Evolutionary conservation across 2,797 vertebrate genomes (phyloP).

Genomic region (Cyprinodon diabolis): DNA sequence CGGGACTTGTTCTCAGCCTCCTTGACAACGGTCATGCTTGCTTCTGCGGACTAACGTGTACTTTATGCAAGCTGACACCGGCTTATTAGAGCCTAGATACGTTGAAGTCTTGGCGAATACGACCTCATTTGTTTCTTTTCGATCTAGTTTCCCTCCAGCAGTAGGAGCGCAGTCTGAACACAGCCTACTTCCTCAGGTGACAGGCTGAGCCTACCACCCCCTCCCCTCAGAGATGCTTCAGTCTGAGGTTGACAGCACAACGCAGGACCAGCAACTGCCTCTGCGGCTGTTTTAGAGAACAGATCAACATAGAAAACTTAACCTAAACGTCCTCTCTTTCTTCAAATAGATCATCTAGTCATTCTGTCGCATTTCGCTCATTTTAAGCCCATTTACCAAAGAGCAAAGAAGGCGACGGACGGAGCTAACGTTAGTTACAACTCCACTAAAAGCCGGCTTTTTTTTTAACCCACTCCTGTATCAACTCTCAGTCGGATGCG

Average conservation of each 20-base stretch:
- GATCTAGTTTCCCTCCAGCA: neutral
- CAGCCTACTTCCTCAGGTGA: conserved; percentile 68
- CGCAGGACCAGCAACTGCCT: conserved; percentile 32
- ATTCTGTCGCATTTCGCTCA: conserved; percentile 1
- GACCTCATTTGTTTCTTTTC: neutral
- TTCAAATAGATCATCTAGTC: neutral
- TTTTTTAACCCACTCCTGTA: neutral
- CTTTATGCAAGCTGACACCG: neutral
- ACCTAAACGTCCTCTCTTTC: neutral
- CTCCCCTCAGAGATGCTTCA: conserved; percentile 52
- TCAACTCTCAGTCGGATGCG: conserved; percentile 52
- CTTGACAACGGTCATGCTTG: neutral
- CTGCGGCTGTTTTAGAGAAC: conserved; percentile 22
- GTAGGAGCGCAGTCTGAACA: conserved; percentile 23
- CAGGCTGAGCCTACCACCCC: conserved; percentile 41
- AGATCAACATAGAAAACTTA: neutral
- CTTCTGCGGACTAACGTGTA: neutral
- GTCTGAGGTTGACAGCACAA: conserved; percentile 63
- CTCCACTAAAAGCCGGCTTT: conserved; percentile 35
- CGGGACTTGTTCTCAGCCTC: conserved; percentile 14
- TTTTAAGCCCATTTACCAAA: conserved; percentile 34
- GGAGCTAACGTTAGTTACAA: conserved; percentile 19
- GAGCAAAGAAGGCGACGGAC: conserved; percentile 11
- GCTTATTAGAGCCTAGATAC: neutral
- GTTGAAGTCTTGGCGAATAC: neutral